Evolutionary conservation across 2,113 vertebrate species (phyloP).

Genomic region (Xyrauchen texanus): DNA sequence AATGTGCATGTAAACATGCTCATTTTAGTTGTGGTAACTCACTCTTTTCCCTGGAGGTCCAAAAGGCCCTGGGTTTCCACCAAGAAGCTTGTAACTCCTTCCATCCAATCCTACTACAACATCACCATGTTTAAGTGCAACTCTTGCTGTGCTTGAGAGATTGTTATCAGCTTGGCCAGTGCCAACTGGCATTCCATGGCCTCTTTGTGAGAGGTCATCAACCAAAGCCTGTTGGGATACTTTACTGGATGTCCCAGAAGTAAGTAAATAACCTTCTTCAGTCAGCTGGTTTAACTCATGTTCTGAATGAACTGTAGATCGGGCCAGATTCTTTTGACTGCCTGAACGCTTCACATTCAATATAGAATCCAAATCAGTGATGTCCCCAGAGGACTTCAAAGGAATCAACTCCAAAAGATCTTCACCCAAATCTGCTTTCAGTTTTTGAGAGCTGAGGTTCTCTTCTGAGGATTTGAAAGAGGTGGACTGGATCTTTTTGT

Average conservation of each 20-base stretch:
- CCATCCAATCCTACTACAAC: not conserved
- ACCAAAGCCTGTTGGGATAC: not conserved
- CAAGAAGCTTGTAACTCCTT: slow-evolving; percentile 52
- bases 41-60: slow-evolving; percentile 74
- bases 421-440: not conserved
- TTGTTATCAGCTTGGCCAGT: slow-evolving; percentile 1
- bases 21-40: slow-evolving; percentile 56
- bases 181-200: not conserved
- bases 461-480: slow-evolving; percentile 41
- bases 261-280: slow-evolving; percentile 52
- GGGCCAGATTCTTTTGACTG: not conserved
- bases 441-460: slow-evolving; percentile 60
- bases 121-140: not conserved
- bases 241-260: not conserved
- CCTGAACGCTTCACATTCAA: slow-evolving; percentile 14
- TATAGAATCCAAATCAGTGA: slow-evolving; percentile 34
- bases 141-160: not conserved
- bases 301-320: not conserved
- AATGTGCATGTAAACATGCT: not conserved
- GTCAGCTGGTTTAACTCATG: slow-evolving; percentile 37
- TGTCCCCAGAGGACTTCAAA: slow-evolving; percentile 22
- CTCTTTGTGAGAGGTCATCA: not conserved
- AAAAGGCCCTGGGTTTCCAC: slow-evolving; percentile 63
- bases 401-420: slow-evolving; percentile 9
- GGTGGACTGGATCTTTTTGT: slow-evolving; percentile 53